Evolutionary conservation across 92 coral and sea anemone species (phyloP), one percentile per base, ranked within the genome.

Genomic region (Meandrina meandrites): DNA sequence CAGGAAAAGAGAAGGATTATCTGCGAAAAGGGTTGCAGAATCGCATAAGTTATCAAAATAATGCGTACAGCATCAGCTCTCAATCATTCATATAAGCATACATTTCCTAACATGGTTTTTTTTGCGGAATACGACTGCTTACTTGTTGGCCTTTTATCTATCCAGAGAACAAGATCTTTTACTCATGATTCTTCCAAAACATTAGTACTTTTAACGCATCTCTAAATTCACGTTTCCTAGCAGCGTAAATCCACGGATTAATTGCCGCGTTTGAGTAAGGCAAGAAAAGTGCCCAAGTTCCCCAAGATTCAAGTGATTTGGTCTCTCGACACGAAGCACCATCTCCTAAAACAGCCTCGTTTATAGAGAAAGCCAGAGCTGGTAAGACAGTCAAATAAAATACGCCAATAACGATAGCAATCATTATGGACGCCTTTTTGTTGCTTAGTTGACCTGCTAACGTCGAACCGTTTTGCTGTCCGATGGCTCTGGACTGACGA

Each of bases 241-340:
- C 84, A 4, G 89, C 89, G 79, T 86, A 86, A 35, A 86, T 78
- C 89, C 83, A 86, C 28, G 89, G 89, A 79, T 86, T 86, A 24
- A 86, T 57, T 4, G 79, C 89, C 16, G 89, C 68, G 78, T 86
- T 86, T 16, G 89, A 86, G 75, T 35, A 78, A 27, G 84, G 50
- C 22, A 78, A 15, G 11, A 86, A 79, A 16, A 86, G 81, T 17
- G 84, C 79, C 89, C 88, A 85, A 19, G 58, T 57, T 31, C 81
- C 81, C 88, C 80, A 78, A 66, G 83, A 68, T 75, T 78, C 78
- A 17, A 48, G 28, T 37, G 53, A 21, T 37, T 67, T 74, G 2
- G 6, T 79, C 54, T 69, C 53, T 22, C 60, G 32, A 86, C 89
- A 86, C 28, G 84, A 66, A 28, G 50, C 7, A 8, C 50, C 8